phyloP scores from a whole-genome alignment of 2,797 vertebrate genomes.

The Takifugu ocellatus region DNA sequence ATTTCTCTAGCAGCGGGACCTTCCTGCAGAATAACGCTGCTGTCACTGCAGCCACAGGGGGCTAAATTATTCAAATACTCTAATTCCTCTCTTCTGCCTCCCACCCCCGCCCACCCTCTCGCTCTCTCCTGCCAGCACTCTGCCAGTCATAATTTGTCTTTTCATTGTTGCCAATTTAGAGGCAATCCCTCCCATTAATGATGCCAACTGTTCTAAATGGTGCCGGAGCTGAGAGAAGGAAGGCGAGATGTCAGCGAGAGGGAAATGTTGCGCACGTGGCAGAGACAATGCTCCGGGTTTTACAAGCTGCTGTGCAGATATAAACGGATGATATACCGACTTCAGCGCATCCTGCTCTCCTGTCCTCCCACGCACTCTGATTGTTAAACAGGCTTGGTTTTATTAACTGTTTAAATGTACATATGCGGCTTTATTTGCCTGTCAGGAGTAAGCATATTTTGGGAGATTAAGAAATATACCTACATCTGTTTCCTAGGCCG shows the following conservation, averaged over 20 bases:
- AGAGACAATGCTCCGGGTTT: constrained; percentile 63
- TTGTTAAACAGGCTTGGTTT: constrained; percentile 73
- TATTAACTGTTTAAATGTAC: constrained; percentile 76
- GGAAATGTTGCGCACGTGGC: constrained; percentile 41
- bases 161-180: constrained; percentile 93
- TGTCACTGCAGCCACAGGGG: constrained; percentile 92
- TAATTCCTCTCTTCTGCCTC: constrained; percentile 86
- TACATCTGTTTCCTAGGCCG: constrained; percentile 69
- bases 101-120: constrained; percentile 64
- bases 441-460: constrained; percentile 72
- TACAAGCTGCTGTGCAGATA: constrained; percentile 70
- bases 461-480: constrained; percentile 70
- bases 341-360: constrained; percentile 48
- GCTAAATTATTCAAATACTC: constrained; percentile 99
- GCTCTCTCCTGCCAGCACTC: constrained; percentile 59
- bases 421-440: constrained; percentile 75
- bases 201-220: constrained; percentile 86
- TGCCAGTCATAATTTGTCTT: constrained; percentile 96
- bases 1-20: constrained; percentile 92
- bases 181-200: constrained; percentile 93
- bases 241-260: constrained; percentile 40
- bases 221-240: constrained; percentile 56
- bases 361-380: constrained; percentile 47
- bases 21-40: constrained; percentile 93
- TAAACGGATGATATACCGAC: constrained; percentile 73